A percentile compares a stretch with the other conserved stretches of the same genome.
Conservation (phyloP, 2,888 invertebrate species). For the Drosophila recens region DNA sequence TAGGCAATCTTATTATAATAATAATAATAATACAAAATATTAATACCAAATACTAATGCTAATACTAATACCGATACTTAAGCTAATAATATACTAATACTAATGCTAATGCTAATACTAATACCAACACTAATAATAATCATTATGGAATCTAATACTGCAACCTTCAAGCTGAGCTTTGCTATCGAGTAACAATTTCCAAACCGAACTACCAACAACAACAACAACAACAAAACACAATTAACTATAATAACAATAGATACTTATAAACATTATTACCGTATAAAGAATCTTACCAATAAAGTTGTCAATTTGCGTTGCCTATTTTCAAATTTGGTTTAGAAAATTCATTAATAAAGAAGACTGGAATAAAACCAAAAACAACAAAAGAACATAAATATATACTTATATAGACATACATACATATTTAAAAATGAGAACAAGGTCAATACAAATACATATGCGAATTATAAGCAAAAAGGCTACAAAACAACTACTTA, state of each 20-base stretch:
- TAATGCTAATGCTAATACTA: slow-evolving; percentile 24
- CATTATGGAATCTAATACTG: slow-evolving; percentile 56
- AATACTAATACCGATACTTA: slow-evolving; percentile 21
- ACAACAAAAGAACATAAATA: slow-evolving; percentile 55
- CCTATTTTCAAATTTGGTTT: slow-evolving; percentile 52
- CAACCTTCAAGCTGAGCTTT: slow-evolving; percentile 68
- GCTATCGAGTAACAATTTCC: slow-evolving; percentile 58
- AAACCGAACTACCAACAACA: slow-evolving; percentile 41
- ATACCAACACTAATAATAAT: slow-evolving; percentile 47
- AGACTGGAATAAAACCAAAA: slow-evolving; percentile 71
- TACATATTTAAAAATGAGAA: slow-evolving; percentile 22
- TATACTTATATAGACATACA: slow-evolving; percentile 23
- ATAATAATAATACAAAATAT: slow-evolving; percentile 41
- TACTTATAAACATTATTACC: slow-evolving; percentile 28
- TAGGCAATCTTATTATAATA: slow-evolving; percentile 58
- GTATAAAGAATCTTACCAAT: slow-evolving; percentile 42
- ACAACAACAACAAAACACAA: slow-evolving; percentile 17
- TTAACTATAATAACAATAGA: slow-evolving; percentile 3
- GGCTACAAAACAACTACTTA: slow-evolving; percentile 26
- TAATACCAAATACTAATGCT: slow-evolving; percentile 14
- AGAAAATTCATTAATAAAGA: slow-evolving; percentile 68
- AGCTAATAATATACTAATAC: slow-evolving; percentile 25
- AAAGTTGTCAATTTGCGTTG: slow-evolving; percentile 61
- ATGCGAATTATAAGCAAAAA: slow-evolving; percentile 43
- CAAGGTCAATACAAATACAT: slow-evolving; percentile 50